These are phyloP conservation scores for Apistogramma diplotaenia DNA, from an alignment of 2,113 vertebrate genomes.

Conservation along the genomic window DNA sequence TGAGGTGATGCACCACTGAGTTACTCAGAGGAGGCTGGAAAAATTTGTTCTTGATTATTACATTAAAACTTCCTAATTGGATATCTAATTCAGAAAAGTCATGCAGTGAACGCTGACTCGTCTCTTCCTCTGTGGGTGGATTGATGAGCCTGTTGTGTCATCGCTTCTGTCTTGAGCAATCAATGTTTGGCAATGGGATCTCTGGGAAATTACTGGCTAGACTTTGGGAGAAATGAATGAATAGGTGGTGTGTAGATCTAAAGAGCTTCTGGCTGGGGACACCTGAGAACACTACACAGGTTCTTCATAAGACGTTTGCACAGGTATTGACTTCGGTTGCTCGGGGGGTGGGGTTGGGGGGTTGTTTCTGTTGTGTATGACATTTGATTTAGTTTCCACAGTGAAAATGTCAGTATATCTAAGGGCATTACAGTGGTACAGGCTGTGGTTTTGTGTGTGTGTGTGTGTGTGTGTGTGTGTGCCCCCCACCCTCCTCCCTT, in stretches of 20 bases:
- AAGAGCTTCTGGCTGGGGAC: neutral
- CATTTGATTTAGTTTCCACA: slow-evolving; percentile 53
- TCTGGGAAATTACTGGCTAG: slow-evolving; percentile 52
- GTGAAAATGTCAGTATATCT: slow-evolving; percentile 59
- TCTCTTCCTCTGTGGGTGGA: slow-evolving; percentile 18
- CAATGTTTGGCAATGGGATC: slow-evolving; percentile 52
- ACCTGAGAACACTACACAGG: neutral
- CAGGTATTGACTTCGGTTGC: slow-evolving; percentile 26
- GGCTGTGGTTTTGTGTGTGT: neutral
- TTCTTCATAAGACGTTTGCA: neutral
- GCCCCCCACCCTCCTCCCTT: neutral
- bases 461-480: neutral
- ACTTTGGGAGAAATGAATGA: slow-evolving; percentile 35
- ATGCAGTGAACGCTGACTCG: slow-evolving; percentile 34
- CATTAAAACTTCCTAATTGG: slow-evolving; percentile 69
- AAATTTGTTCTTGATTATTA: slow-evolving; percentile 67
- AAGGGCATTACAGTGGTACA: neutral
- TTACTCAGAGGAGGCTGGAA: slow-evolving; percentile 37
- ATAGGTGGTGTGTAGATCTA: neutral
- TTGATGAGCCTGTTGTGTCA: slow-evolving; percentile 47
- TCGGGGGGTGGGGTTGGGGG: no score
- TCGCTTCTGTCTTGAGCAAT: slow-evolving; percentile 50
- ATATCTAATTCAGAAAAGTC: slow-evolving; percentile 71
- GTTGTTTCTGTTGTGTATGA: slow-evolving; percentile 25
- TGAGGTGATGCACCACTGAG: slow-evolving; percentile 43